Evolutionary conservation across 2,113 vertebrate genomes (phyloP).

Genomic region (Erinaceus europaeus): DNA sequence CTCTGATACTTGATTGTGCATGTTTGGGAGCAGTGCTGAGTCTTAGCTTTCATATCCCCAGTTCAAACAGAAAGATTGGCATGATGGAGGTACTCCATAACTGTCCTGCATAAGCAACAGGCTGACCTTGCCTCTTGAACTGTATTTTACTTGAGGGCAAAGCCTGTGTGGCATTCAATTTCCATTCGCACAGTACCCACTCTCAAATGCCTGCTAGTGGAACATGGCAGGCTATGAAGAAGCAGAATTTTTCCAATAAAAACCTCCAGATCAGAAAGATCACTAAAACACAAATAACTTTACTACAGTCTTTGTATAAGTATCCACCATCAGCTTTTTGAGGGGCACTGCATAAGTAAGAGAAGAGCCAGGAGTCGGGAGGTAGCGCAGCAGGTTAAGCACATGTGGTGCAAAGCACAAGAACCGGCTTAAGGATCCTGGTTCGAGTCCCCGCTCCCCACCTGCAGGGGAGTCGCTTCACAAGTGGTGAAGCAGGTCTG

Average conservation of each 20-base stretch:
- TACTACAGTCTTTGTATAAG: neutral
- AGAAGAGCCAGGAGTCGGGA: neutral
- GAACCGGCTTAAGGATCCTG: no score
- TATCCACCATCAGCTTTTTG: neutral
- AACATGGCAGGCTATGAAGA: neutral
- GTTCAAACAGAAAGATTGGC: neutral
- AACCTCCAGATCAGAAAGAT: neutral
- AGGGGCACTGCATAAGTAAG: neutral
- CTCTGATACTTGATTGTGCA: neutral
- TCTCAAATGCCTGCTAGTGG: neutral
- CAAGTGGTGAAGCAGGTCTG: no score
- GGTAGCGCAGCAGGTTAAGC: neutral
- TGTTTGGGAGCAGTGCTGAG: no score
- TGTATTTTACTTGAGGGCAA: neutral
- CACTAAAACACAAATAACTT: neutral
- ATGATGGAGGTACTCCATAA: neutral
- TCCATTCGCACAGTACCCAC: neutral
- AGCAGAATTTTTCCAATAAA: neutral
- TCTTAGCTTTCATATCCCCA: neutral
- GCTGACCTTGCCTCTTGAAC: neutral
- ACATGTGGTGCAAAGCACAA: neutral
- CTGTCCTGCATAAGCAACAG: neutral
- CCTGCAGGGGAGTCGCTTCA: no score
- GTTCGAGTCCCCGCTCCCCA: no score
- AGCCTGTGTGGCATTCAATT: neutral